Base-by-base conservation (phyloP, 1,140 invertebrate genomes). In the Drosophila triauraria region DNA sequence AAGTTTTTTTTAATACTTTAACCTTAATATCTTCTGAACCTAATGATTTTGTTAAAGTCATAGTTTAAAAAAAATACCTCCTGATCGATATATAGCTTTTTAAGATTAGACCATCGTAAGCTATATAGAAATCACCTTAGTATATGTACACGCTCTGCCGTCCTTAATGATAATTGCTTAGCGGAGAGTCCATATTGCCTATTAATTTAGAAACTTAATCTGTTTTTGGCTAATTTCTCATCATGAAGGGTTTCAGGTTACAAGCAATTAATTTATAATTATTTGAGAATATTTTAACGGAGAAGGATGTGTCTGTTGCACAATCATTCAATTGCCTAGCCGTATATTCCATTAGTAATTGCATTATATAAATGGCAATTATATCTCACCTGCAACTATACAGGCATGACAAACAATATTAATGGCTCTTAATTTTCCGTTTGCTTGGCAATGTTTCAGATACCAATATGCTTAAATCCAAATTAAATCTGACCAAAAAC, bases 401-500 rank as follows among this genome's bases (percentile, higher is more conserved):
- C 51, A 8, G 51, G 68, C 74, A 68, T 72, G 70, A 59, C 74
- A 71, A 68, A 70, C 69, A 71, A 48, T 40, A 42, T 59, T 81
- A 65, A 80, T 81, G 56, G 54, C 63, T 70, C 61, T 51, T 32
- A 58, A 61, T 54, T 42, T 27, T 68, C 20, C 43, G 65, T 57
- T 69, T 78, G 68, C 74, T 80, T 78, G 40, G 59, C 20, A 13
- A 76, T 20, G 54, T 76, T 63, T 67, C 60, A 32, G 69, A 74
- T 64, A 53, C 70, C 27, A 30, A 6, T 30, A 30, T 30, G 27
- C 27, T 30, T 30, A 30, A 30, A 30, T 30, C 5, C 23, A 8
- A 46, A 43, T 42, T 76, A 46, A 60, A 30, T 32, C 46, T 27
- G 30, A 20, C n/a, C 13, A 32, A 13, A 8, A 13, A 30, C 32